Evolutionary conservation across 2,888 invertebrate genomes (phyloP).

Genomic region (Spodoptera picta): DNA sequence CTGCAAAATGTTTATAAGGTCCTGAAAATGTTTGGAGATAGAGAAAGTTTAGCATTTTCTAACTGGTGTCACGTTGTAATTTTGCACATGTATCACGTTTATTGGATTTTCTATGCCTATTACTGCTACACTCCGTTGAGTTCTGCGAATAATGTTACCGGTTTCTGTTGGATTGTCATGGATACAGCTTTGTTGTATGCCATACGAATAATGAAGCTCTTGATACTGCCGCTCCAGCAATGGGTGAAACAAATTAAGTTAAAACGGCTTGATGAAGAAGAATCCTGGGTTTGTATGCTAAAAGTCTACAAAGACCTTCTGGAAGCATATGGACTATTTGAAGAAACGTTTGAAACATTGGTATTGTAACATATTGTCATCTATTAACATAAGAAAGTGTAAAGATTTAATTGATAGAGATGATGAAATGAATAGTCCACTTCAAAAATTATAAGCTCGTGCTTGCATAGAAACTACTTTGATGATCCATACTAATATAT

Average conservation of each 20-base stretch:
- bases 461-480: too few species aligned
- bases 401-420: too few species aligned
- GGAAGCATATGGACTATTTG: constrained; percentile 6
- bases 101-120: background rate
- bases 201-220: constrained; percentile 13
- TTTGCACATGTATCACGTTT: background rate
- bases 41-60: background rate
- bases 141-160: too few species aligned
- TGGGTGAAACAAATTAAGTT: constrained; percentile 3
- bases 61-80: background rate
- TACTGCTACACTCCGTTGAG: background rate
- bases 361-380: background rate
- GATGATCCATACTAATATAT: too few species aligned
- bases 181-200: constrained; percentile 11
- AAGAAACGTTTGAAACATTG: constrained; percentile 1
- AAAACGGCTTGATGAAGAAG: background rate
- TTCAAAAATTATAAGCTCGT: too few species aligned
- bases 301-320: constrained; percentile 5
- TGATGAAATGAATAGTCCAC: too few species aligned
- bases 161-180: constrained; percentile 1
- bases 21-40: background rate
- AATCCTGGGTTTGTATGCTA: constrained; percentile 11
- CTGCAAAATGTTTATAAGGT: background rate
- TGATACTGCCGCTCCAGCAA: constrained; percentile 1
- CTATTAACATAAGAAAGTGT: too few species aligned